A percentile compares a stretch with the other conserved stretches of the same genome.
These are phyloP conservation scores for Petrophora chlorosata DNA, from an alignment of 2,888 invertebrate species.

Conservation along the genomic window DNA sequence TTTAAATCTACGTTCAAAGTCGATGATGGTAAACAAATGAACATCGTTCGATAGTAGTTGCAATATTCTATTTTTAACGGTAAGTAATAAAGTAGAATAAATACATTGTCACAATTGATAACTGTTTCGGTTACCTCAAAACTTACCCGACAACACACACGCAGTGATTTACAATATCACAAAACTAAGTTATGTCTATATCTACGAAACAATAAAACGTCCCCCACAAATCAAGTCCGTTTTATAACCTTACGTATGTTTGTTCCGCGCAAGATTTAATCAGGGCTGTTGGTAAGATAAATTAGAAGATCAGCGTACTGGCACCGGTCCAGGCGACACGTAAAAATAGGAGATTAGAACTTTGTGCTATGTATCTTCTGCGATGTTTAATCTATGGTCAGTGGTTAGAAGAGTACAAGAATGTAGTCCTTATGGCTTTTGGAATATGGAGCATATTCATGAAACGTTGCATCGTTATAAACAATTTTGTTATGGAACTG, in stretches of 20 bases:
- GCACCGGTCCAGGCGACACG: slow-evolving; percentile 62
- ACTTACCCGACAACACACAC: slow-evolving; percentile 4
- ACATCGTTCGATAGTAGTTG: too few relatives aligned
- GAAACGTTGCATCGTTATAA: neutral
- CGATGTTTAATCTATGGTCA: too few relatives aligned
- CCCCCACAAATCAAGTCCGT: slow-evolving; percentile 35
- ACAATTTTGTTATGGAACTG: too few relatives aligned
- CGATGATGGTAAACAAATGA: too few relatives aligned
- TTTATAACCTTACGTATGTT: slow-evolving; percentile 42
- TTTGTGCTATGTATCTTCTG: too few relatives aligned
- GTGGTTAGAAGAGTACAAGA: too few relatives aligned
- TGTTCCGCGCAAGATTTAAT: slow-evolving; percentile 38
- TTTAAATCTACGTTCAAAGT: too few relatives aligned
- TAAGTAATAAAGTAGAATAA: too few relatives aligned
- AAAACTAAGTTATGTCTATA: slow-evolving; percentile 34
- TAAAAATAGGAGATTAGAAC: slow-evolving; percentile 34
- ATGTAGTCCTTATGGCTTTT: too few relatives aligned
- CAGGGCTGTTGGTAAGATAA: slow-evolving; percentile 41
- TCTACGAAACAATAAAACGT: slow-evolving; percentile 31
- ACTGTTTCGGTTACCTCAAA: neutral
- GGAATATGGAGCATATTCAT: too few relatives aligned
- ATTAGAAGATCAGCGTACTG: slow-evolving; percentile 51
- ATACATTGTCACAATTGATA: too few relatives aligned
- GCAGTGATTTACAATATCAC: slow-evolving; percentile 21
- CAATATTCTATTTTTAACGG: too few relatives aligned